Evolutionary conservation across 2,888 invertebrate species (phyloP), one percentile per base, ranked within the genome.

Genomic region (Ryuthela nishihirai): DNA sequence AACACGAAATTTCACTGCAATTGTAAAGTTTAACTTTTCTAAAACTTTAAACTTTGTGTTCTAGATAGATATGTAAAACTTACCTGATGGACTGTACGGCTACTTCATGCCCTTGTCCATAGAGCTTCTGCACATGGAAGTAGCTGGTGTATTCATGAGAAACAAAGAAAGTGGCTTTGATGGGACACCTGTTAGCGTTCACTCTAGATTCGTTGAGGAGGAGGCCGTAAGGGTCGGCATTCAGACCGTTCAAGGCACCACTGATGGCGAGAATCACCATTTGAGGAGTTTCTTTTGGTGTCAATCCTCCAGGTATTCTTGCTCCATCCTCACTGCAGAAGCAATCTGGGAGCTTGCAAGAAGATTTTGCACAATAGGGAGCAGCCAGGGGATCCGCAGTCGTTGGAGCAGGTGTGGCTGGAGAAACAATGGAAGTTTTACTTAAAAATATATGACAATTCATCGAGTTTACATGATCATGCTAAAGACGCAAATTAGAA

Each of bases 291-390:
- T 91, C 86, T 73, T 88, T 85, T 12, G 87, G 83, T 52, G 87
- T 83, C 26, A 93, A 76, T 50, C 85, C 86, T 26, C 88, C 90
- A 12, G 93, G 93, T 67, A 92, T 87, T 61, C 82, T 73, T 4
- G 91, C 91, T 32, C 93, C 93, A 75, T 93, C 92, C 72, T 87
- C 85, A 26, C 91, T 91, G 73, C 93, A 94, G 77, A 85, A 92
- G 73, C 93, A 94, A 71, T 90, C 89, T 0, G 93, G 93, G 68
- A 93, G 78, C 65, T 79, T 77, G 72, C 93, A 94, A 61, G 83
- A 81, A 0, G 81, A 76, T 0, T 80, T 76, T 69, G 92, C 85
- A 73, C 93, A 93, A 74, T 83, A 85, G 58, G 80, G 80, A 3
- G 92, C 91, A 0, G 83, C 82, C 72, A 87, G 85, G 0, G 84